These are phyloP conservation scores for Patella pellucida DNA, from an alignment of 2,888 invertebrate species.

Conservation along the genomic window DNA sequence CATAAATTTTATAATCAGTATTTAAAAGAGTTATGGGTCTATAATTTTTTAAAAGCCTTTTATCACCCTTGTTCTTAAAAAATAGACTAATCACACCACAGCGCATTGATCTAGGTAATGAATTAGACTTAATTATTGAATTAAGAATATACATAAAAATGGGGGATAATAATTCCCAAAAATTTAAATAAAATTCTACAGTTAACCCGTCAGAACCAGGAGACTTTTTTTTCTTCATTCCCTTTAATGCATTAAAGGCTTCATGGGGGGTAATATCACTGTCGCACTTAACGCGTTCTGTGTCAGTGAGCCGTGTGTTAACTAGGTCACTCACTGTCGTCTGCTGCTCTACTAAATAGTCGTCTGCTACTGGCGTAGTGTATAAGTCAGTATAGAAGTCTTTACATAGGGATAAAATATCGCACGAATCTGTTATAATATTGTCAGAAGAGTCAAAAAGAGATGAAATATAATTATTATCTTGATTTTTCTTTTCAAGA, in stretches of 20 bases:
- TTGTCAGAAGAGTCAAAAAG: background rate
- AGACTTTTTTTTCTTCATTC: constrained; percentile 32
- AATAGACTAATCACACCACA: constrained; percentile 31
- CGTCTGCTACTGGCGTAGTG: background rate
- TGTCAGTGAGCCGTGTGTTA: background rate
- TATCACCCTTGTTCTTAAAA: constrained; percentile 37
- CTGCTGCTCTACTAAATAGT: background rate
- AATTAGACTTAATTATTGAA: constrained; percentile 21
- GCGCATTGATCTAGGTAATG: constrained; percentile 26
- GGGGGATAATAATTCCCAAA: constrained; percentile 13
- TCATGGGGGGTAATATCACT: constrained; percentile 16
- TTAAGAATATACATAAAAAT: constrained; percentile 23
- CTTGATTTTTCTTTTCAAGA: constrained; percentile 1
- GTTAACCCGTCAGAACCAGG: constrained; percentile 13
- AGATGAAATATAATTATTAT: background rate
- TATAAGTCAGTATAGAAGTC: background rate
- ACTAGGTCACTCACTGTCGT: background rate
- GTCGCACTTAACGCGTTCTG: background rate
- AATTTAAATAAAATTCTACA: constrained; percentile 13
- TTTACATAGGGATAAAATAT: background rate
- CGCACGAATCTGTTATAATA: background rate
- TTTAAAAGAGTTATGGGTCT: constrained; percentile 44
- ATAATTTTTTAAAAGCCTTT: constrained; percentile 35
- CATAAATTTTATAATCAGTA: constrained; percentile 42
- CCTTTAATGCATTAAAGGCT: constrained; percentile 22